These are phyloP conservation scores for Idris sp. DNA, from an alignment of 1,140 invertebrate genomes.

Conservation along the genomic window DNA sequence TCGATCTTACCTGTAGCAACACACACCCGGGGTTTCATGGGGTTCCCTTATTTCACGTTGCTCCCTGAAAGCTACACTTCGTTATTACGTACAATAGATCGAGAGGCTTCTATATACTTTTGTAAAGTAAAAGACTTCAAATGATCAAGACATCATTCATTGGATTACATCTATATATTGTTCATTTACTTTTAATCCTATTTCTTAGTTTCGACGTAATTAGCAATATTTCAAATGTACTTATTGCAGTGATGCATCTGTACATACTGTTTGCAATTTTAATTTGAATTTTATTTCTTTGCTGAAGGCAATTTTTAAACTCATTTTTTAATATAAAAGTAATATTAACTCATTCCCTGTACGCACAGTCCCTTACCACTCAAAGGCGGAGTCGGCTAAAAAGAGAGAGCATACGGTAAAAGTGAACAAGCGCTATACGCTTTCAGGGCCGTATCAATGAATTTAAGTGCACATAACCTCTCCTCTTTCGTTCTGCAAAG, in stretches of 20 bases:
- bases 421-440: too few relatives aligned
- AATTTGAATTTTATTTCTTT: too few relatives aligned
- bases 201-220: conserved; percentile 32
- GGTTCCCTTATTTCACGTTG: conserved; percentile 52
- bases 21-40: conserved; percentile 57
- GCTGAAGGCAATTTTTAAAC: too few relatives aligned
- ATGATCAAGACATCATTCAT: conserved; percentile 54
- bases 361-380: too few relatives aligned
- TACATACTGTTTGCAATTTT: too few relatives aligned
- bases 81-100: conserved; percentile 59
- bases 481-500: too few relatives aligned
- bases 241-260: conserved; percentile 2
- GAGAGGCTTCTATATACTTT: conserved; percentile 41
- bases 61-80: conserved; percentile 55
- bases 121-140: conserved; percentile 32
- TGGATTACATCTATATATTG: conserved; percentile 39
- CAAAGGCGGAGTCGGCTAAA: too few relatives aligned
- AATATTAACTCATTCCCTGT: too few relatives aligned
- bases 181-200: conserved; percentile 38
- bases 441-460: too few relatives aligned
- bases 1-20: conserved; percentile 60
- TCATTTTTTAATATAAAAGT: too few relatives aligned
- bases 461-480: too few relatives aligned
- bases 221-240: conserved; percentile 19
- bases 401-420: too few relatives aligned